These are phyloP conservation scores for Nemotelus nigrinus DNA, from an alignment of 2,888 invertebrate species.

Conservation along the genomic window DNA sequence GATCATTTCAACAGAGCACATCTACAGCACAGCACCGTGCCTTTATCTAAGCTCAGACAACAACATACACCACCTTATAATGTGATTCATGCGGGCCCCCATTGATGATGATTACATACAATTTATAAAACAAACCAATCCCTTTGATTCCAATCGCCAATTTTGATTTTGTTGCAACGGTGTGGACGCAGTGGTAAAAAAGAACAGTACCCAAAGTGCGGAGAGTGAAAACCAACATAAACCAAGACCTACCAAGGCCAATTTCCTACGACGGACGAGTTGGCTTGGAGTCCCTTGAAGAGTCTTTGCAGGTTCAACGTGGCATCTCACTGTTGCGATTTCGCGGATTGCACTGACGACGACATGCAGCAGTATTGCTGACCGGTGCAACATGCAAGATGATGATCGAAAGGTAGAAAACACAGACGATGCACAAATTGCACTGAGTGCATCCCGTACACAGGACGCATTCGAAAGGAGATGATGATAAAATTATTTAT, in stretches of 20 bases:
- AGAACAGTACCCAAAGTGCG: no score
- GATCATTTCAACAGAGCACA: background rate
- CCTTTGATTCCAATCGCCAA: slow-evolving; percentile 39
- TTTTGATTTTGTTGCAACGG: slow-evolving; percentile 17
- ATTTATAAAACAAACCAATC: slow-evolving; percentile 44
- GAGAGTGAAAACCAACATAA: no score
- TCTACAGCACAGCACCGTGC: background rate
- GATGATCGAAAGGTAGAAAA: background rate
- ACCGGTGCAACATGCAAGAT: background rate
- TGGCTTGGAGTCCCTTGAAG: background rate
- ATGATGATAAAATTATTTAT: slow-evolving; percentile 33
- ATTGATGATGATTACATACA: slow-evolving; percentile 33
- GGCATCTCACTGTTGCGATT: background rate
- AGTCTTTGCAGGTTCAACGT: background rate
- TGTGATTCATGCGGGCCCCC: slow-evolving; percentile 1
- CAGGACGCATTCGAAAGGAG: slow-evolving; percentile 1
- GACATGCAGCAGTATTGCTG: background rate
- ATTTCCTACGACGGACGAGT: background rate
- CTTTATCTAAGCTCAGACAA: background rate
- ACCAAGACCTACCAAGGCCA: no score
- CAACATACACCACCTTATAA: slow-evolving; percentile 6
- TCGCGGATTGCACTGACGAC: background rate
- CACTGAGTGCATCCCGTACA: slow-evolving; percentile 9
- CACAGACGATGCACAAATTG: background rate
- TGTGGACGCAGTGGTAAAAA: no score